Percentiles rank a stretch among this genome's conserved stretches.
These are phyloP conservation scores for Sanderia malayensis DNA, from an alignment of 30 jellyfish, hydroid and myxozoan genomes.

Conservation along the genomic window DNA sequence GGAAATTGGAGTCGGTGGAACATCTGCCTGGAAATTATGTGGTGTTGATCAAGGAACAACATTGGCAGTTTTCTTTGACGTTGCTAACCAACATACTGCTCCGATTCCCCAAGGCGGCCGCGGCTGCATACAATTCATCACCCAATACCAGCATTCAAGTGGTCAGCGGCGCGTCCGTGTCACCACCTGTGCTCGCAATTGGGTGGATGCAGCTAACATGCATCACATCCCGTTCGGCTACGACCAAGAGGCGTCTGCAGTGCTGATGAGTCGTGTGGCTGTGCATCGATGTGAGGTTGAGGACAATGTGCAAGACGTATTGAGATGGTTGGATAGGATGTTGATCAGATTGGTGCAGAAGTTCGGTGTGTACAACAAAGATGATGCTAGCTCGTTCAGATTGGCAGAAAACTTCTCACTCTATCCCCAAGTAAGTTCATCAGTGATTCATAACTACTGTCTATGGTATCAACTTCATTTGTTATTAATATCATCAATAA, in stretches of 20 bases:
- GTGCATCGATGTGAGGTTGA: constrained; percentile 95
- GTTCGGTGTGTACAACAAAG: constrained; percentile 89
- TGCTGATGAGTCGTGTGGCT: constrained; percentile 97
- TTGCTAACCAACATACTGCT: constrained; percentile 98
- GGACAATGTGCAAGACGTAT: constrained; percentile 96
- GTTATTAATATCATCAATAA: no score
- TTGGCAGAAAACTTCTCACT: constrained; percentile 89
- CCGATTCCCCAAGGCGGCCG: constrained; percentile 99
- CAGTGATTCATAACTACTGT: no score
- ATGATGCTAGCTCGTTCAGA: constrained; percentile 83
- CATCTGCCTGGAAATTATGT: constrained; percentile 95
- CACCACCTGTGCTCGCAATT: constrained; percentile 98
- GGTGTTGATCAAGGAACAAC: constrained; percentile 82
- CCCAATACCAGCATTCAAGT: constrained; percentile 94
- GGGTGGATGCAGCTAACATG: constrained; percentile 95
- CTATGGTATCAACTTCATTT: no score
- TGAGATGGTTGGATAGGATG: constrained; percentile 97
- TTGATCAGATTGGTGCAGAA: constrained; percentile 89
- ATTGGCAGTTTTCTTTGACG: constrained; percentile 87
- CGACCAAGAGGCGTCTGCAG: constrained; percentile 99
- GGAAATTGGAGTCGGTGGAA: constrained; percentile 99
- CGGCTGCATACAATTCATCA: constrained; percentile 95
- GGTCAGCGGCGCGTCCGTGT: constrained; percentile 96
- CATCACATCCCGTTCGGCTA: constrained; percentile 87
- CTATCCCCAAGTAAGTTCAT: constrained; percentile 96